Percentiles rank a stretch among this genome's conserved stretches.
These are phyloP conservation scores for Troides helena DNA, from an alignment of 2,888 invertebrate genomes.

Conservation along the genomic window DNA sequence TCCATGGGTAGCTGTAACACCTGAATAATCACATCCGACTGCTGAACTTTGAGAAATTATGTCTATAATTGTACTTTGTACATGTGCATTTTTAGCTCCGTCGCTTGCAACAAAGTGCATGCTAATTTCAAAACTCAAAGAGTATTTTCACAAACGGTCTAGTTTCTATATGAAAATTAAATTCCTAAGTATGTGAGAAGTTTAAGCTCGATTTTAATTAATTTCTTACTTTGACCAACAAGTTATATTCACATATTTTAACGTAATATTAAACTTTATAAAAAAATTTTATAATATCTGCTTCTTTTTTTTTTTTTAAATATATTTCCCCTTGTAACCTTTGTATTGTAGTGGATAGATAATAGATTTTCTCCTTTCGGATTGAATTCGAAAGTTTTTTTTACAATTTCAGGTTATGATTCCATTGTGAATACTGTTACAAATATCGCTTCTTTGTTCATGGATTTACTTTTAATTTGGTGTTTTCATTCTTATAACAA, in stretches of 20 bases:
- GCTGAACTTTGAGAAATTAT: neutral
- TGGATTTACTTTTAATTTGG: too few species aligned
- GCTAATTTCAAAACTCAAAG: slow-evolving; percentile 14
- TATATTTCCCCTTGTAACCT: too few species aligned
- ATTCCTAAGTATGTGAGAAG: slow-evolving; percentile 10
- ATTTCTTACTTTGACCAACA: slow-evolving; percentile 1
- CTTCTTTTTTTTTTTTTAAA: too few species aligned
- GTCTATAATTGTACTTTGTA: neutral
- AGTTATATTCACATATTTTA: neutral
- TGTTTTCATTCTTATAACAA: too few species aligned
- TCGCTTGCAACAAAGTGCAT: slow-evolving; percentile 1
- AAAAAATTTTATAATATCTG: neutral
- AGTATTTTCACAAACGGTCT: slow-evolving; percentile 14
- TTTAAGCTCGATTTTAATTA: neutral
- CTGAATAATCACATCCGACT: too few species aligned
- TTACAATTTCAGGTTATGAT: too few species aligned
- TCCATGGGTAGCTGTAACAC: too few species aligned
- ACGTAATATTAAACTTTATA: neutral
- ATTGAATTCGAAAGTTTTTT: too few species aligned
- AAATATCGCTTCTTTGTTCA: too few species aligned
- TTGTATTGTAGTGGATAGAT: too few species aligned
- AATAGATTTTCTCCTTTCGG: too few species aligned
- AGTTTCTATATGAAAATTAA: slow-evolving; percentile 19
- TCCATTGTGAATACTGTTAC: too few species aligned
- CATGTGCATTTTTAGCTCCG: neutral